phyloP scores from a whole-genome alignment of 2,113 vertebrate genomes.

The Xiphophorus couchianus region DNA sequence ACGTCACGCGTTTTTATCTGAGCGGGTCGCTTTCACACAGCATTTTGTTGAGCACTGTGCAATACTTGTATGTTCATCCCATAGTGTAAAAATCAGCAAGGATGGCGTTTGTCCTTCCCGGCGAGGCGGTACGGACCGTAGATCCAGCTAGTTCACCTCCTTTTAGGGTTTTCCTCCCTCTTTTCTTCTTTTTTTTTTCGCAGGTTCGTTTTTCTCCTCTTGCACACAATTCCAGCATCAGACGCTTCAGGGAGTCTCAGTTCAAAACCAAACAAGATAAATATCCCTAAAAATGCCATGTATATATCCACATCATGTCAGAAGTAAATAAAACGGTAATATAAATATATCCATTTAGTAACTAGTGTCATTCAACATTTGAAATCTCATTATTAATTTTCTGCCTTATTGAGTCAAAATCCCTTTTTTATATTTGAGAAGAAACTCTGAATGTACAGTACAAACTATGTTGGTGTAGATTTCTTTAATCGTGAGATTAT shows the following conservation, averaged over 20 bases:
- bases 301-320: slow-evolving; percentile 79
- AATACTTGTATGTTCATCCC: slow-evolving; percentile 83
- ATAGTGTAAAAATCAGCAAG: slow-evolving; percentile 68
- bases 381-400: slow-evolving; percentile 47
- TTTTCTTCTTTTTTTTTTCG: slow-evolving; percentile 48
- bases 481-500: slow-evolving; percentile 76
- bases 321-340: slow-evolving; percentile 66
- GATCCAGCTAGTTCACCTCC: slow-evolving; percentile 64
- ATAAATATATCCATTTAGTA: slow-evolving; percentile 55
- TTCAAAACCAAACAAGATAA: slow-evolving; percentile 63
- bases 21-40: slow-evolving; percentile 85
- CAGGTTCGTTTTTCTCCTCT: slow-evolving; percentile 64
- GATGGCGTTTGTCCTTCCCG: slow-evolving; percentile 55
- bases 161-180: slow-evolving; percentile 40
- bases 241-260: slow-evolving; percentile 74
- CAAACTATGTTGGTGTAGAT: slow-evolving; percentile 71
- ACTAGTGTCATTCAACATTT: slow-evolving; percentile 32
- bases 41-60: slow-evolving; percentile 97
- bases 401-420: slow-evolving; percentile 55
- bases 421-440: slow-evolving; percentile 79
- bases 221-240: slow-evolving; percentile 76
- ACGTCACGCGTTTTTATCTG: slow-evolving; percentile 74
- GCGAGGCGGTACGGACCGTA: slow-evolving; percentile 68
- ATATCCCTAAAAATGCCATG: slow-evolving; percentile 58
- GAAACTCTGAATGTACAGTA: slow-evolving; percentile 82